Evolutionary conservation across 92 coral and sea anemone species (phyloP), one percentile per base, ranked within the genome.

Genomic region (Bergia sp.): DNA sequence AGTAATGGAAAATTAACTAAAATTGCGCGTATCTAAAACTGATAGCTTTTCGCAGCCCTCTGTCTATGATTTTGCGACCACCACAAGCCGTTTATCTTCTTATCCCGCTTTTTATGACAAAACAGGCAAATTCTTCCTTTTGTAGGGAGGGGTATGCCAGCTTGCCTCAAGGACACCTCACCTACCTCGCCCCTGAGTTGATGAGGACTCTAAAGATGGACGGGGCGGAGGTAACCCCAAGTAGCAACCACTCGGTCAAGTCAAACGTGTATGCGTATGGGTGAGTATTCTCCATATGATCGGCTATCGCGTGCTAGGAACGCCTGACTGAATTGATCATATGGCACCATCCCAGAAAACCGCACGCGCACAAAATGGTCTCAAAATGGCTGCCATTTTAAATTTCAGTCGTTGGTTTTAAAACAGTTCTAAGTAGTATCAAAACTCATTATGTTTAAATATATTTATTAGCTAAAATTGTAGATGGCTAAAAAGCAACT

Each of bases 81-180:
- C 66, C 4, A 1, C 21, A 57, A 57, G 15, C 66, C 20, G 53
- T 47, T 8, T 8, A 47, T 47, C 8, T 8, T 47, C 53, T 47
- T 29, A 29, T 29, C 29, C 29, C 29, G 69, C 29, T 61, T 1
- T 1, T 61, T 61, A 1, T 61, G 69, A 61, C 69, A 61, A 61
- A 21, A 61, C n/a, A 3, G 69, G 47, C 29, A 58, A 57, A 4
- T 53, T 23, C 3, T 53, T 38, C 49, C 57, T 4, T 80, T 37
- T 71, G 18, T 87, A 97, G 99, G 91, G 95, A 94, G 79, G 99
- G 99, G 11, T 97, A 95, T 80, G 93, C 95, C 77, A 94, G 99
- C 67, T 85, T 97, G 49, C 98, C 97, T 40, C 98, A 95, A 64
- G 99, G 99, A 47, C 99, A 97, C 71, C 95, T 97, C 80, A 95